phyloP scores from a whole-genome alignment of 2,888 invertebrate species.

The Parascotia fuliginaria region DNA sequence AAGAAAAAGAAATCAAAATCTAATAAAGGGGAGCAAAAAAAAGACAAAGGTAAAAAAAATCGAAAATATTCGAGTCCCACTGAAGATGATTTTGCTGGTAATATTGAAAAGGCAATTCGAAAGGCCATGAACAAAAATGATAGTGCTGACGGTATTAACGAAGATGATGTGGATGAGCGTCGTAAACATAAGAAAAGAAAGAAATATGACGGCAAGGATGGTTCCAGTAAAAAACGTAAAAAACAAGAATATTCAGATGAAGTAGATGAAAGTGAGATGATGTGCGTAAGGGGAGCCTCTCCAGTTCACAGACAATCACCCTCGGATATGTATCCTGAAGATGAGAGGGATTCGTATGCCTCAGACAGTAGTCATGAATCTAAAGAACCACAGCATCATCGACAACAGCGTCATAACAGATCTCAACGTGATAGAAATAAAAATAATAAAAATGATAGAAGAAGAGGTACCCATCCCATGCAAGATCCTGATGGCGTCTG shows the following conservation, averaged over 20 bases:
- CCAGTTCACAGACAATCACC: conserved; percentile 79
- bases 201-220: conserved; percentile 85
- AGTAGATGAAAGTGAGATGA: conserved; percentile 92
- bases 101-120: conserved; percentile 91
- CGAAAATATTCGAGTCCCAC: conserved; percentile 70
- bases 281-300: conserved; percentile 92
- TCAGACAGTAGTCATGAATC: conserved; percentile 85
- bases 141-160: conserved; percentile 69
- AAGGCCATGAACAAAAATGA: conserved; percentile 90
- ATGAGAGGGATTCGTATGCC: conserved; percentile 83
- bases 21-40: conserved; percentile 80
- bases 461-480: conserved; percentile 84
- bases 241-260: conserved; percentile 84
- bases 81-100: conserved; percentile 92
- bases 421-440: conserved; percentile 79
- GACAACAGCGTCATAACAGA: conserved; percentile 70
- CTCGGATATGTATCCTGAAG: conserved; percentile 73
- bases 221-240: conserved; percentile 85
- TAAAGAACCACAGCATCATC: conserved; percentile 78
- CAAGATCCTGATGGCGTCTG: conserved; percentile 91
- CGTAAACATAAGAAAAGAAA: conserved; percentile 85
- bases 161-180: conserved; percentile 80
- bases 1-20: conserved; percentile 82
- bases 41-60: conserved; percentile 82
- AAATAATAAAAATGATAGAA: conserved; percentile 81